phyloP scores from a whole-genome alignment of 2,888 invertebrate species.

The Campoplex nolae region DNA sequence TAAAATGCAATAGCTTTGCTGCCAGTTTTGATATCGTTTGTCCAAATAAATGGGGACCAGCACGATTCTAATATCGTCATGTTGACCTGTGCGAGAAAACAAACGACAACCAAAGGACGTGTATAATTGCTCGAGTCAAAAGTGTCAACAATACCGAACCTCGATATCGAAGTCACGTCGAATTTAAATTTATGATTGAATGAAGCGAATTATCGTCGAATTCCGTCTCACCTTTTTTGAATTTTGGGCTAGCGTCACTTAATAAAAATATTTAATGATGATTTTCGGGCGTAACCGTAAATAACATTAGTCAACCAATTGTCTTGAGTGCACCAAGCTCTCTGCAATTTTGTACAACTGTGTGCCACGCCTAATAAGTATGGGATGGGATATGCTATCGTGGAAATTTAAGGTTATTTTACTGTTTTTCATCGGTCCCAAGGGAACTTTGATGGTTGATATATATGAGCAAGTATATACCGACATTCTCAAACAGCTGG shows the following conservation, averaged over 20 bases:
- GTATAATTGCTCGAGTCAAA: not conserved
- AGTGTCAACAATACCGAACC: conserved; percentile 6
- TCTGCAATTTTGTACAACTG: conserved; percentile 1
- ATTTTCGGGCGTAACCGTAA: conserved; percentile 8
- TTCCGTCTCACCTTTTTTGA: not conserved
- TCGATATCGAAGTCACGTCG: not conserved
- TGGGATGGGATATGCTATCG: not conserved
- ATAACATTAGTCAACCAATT: conserved; percentile 22
- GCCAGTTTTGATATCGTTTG: conserved; percentile 91
- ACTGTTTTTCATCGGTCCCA: not conserved
- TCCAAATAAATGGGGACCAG: conserved; percentile 96
- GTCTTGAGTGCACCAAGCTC: not conserved
- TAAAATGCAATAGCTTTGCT: conserved; percentile 93
- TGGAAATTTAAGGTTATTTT: conserved; percentile 1
- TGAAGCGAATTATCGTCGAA: not conserved
- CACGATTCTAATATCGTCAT: conserved; percentile 92
- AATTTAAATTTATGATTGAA: not conserved
- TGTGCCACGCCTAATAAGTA: conserved; percentile 18
- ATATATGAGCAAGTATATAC: not conserved
- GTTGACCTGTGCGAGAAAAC: conserved; percentile 75
- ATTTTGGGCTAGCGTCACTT: not conserved
- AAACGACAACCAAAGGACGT: not conserved
- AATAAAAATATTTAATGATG: not conserved
- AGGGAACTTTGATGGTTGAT: not conserved
- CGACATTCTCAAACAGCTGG: not conserved